These are phyloP conservation scores for Unio pictorum DNA, from an alignment of 2,888 invertebrate genomes.

Conservation along the genomic window DNA sequence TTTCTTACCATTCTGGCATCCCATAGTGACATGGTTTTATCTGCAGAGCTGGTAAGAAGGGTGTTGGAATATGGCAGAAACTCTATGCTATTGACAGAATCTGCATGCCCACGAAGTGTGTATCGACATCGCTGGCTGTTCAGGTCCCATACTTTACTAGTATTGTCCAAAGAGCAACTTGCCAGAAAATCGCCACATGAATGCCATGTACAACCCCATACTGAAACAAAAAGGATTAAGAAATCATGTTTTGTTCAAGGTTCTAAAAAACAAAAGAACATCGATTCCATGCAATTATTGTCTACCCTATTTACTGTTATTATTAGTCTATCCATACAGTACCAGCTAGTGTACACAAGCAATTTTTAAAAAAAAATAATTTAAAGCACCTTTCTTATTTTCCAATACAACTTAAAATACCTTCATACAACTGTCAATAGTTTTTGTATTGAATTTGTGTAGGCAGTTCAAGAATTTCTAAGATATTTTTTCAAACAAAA, in stretches of 20 bases:
- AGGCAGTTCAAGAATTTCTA: too few species aligned
- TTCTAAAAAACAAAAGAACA: neutral
- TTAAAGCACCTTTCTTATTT: too few species aligned
- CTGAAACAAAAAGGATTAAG: conserved; percentile 33
- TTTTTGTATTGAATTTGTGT: too few species aligned
- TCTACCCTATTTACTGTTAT: neutral
- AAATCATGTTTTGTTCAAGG: neutral
- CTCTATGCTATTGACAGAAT: conserved; percentile 70
- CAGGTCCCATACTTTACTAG: conserved; percentile 70
- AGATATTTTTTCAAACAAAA: too few species aligned
- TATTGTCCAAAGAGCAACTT: conserved; percentile 71
- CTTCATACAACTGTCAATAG: too few species aligned
- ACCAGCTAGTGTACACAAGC: neutral
- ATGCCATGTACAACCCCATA: conserved; percentile 71
- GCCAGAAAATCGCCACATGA: conserved; percentile 71
- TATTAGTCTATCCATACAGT: neutral
- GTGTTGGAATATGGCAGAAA: conserved; percentile 71
- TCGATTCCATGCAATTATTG: neutral
- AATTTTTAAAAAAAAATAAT: too few species aligned
- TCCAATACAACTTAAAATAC: too few species aligned
- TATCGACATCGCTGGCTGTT: conserved; percentile 69
- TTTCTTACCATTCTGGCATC: conserved; percentile 69
- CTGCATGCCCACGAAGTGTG: conserved; percentile 70
- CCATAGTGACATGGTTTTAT: conserved; percentile 71
- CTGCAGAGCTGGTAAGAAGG: conserved; percentile 69